A percentile compares a stretch with the other conserved stretches of the same genome.
phyloP scores from a whole-genome alignment of 2,113 vertebrate species.

The Rhabdomys dilectus region DNA sequence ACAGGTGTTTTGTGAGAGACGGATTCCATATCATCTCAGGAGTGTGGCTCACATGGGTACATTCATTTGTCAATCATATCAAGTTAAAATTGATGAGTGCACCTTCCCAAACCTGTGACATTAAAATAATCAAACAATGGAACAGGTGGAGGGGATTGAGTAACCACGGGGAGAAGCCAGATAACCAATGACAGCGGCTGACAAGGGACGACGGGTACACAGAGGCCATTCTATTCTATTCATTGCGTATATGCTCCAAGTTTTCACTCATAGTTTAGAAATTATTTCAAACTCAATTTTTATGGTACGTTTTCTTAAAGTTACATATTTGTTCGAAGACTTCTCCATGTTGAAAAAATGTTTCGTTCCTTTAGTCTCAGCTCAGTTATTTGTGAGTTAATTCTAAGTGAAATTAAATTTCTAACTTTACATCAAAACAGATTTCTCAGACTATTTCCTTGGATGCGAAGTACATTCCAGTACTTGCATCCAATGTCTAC shows the following conservation, averaged over 20 bases:
- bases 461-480: background rate
- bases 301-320: slow-evolving; percentile 32
- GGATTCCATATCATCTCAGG: background rate
- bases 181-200: background rate
- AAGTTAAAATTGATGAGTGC: slow-evolving; percentile 25
- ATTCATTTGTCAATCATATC: background rate
- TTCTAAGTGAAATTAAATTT: slow-evolving; percentile 51
- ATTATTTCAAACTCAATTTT: background rate
- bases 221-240: background rate
- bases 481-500: background rate
- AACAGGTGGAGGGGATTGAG: background rate
- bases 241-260: background rate
- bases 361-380: slow-evolving; percentile 38
- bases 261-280: background rate
- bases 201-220: background rate
- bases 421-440: background rate
- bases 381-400: slow-evolving; percentile 37
- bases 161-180: background rate
- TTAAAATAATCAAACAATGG: background rate
- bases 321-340: slow-evolving; percentile 42
- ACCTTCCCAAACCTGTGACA: background rate
- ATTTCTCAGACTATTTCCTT: slow-evolving; percentile 33
- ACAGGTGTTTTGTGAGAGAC: background rate
- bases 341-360: background rate
- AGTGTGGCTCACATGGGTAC: background rate